Conservation (phyloP, 2,113 vertebrate genomes). For the Tragelaphus imberbis region DNA sequence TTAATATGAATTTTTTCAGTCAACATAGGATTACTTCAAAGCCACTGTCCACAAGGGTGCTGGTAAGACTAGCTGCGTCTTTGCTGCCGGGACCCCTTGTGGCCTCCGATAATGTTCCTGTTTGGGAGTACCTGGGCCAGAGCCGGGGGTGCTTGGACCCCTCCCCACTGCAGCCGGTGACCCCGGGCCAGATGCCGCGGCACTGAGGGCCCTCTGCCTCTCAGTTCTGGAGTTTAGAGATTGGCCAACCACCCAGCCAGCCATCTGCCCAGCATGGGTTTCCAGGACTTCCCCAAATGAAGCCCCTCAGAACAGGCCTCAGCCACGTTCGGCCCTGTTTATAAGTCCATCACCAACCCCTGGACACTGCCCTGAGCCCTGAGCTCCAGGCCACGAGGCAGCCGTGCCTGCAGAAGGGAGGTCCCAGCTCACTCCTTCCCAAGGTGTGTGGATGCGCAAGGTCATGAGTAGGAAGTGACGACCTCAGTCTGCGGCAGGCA, state of each 20-base stretch:
- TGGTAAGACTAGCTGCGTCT: background rate
- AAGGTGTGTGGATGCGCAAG: rapidly evolving
- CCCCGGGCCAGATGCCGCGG: rapidly evolving
- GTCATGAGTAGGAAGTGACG: rapidly evolving
- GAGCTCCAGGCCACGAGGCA: background rate
- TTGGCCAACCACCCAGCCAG: background rate
- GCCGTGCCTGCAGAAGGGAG: rapidly evolving
- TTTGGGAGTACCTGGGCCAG: too few species aligned
- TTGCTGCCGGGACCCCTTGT: rapidly evolving
- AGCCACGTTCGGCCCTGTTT: background rate
- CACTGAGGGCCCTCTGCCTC: background rate
- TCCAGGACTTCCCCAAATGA: background rate
- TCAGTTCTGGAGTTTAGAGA: background rate
- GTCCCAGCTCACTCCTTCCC: background rate
- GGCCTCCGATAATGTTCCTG: rapidly evolving
- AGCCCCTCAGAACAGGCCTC: background rate
- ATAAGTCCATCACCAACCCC: background rate
- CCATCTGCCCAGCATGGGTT: too few species aligned
- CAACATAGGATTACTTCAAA: background rate
- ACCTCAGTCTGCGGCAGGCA: rapidly evolving
- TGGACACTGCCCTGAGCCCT: background rate
- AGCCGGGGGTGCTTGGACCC: rapidly evolving
- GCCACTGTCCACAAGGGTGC: background rate
- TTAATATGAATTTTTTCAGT: background rate
- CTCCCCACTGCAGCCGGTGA: rapidly evolving